Evolutionary conservation across 2,888 invertebrate genomes (phyloP).

Genomic region (Adineta ricciae): DNA sequence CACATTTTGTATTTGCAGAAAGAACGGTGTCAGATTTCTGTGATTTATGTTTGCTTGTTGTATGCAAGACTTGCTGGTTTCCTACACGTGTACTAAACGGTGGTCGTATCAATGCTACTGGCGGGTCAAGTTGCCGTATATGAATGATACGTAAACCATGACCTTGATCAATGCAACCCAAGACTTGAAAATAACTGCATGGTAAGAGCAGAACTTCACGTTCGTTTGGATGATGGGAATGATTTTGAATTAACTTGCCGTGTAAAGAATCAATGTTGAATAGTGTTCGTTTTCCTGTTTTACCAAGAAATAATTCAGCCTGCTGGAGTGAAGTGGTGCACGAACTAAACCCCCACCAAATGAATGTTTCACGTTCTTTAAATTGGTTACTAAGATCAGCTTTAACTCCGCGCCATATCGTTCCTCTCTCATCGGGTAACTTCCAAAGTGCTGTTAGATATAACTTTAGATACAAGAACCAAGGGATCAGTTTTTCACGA

Average conservation of each 20-base stretch:
- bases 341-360: neutral
- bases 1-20: neutral
- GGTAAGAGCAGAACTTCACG: neutral
- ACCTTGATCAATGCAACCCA: neutral
- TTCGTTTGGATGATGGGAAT: neutral
- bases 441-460: constrained; percentile 1
- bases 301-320: neutral
- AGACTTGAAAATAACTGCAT: neutral
- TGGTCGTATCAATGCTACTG: neutral
- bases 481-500: too few relatives aligned
- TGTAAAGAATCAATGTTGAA: neutral
- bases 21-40: neutral
- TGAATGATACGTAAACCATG: neutral
- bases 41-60: neutral
- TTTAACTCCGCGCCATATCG: neutral
- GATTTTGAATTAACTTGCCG: neutral
- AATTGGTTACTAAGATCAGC: neutral
- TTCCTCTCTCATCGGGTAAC: neutral
- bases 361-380: neutral
- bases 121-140: neutral
- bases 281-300: neutral
- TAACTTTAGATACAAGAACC: neutral
- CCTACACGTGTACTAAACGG: neutral
- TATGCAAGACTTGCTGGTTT: neutral
- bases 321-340: neutral